Evolutionary conservation across 2,888 invertebrate species (phyloP), one percentile per base, ranked within the genome.

Genomic region (Ormyrus labotus): DNA sequence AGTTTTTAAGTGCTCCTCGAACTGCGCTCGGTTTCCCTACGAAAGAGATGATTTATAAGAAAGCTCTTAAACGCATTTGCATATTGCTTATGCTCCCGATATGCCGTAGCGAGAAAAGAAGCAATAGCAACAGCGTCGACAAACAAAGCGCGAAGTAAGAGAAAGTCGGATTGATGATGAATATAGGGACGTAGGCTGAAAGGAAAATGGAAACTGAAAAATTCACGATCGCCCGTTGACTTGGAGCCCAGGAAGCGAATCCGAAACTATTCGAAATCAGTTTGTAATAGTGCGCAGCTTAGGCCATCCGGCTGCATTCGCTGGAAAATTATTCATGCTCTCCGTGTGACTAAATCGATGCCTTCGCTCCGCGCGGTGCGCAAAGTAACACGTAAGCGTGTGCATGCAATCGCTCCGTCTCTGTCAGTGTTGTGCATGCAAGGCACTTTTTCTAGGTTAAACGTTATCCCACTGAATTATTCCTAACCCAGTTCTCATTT

Each of bases 271-370:
- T 67, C 8, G 61, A 72, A 78, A 78, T 78, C 72, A 78, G 72
- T 78, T 78, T 67, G 78, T 60, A 70, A 70, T 70, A 34, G 77
- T 19, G 19, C 7, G 53, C 34, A 64, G 70, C 77, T 77, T 70
- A 77, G 70, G 63, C 64, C 75, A 53, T 75, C 68, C 60, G 51
- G n/a, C 47, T 47, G 67, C 67, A 60, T 64, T 50, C 67, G 45
- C 67, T 75, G 75, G 68, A 68, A 75, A 75, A 75, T 75, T 75
- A 75, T 75, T 75, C 75, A 75, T 75, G 60, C 67, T 9, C 58
- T 8, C 61, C 3, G 64, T 70, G 64, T 45, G 70, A 70, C 77
- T 65, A 70, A 77, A 77, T 77, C 77, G 77, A 77, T 77, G 65
- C 19, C 19, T 57, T 8, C 51, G 57, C 5, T 48, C 50, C 51